Percentiles rank a stretch among this genome's conserved stretches.
Evolutionary conservation across 2,888 invertebrate species (phyloP).

Genomic region (Lumbricus terrestris): DNA sequence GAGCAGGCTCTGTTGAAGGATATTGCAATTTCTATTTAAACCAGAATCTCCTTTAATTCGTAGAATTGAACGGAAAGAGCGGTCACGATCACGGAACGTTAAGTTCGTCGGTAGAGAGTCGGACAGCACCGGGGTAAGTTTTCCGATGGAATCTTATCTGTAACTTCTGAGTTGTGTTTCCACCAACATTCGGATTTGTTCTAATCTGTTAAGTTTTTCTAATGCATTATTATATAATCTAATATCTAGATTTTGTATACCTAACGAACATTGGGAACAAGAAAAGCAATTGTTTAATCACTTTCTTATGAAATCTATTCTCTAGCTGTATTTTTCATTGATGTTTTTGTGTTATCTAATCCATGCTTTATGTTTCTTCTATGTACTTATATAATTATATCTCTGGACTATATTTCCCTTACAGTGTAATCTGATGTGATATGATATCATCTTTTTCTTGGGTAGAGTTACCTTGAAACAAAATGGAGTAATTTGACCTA

Average conservation of each 20-base stretch:
- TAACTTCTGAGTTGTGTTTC: not conserved
- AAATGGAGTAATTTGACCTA: not conserved
- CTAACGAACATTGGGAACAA: not conserved
- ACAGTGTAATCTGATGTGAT: not conserved
- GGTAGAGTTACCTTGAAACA: not conserved
- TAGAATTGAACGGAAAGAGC: conserved; percentile 85
- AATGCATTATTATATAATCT: not conserved
- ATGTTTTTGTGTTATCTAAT: not conserved
- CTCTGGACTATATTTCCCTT: not conserved
- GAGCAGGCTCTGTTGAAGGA: not conserved
- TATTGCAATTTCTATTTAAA: not conserved
- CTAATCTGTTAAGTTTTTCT: not conserved
- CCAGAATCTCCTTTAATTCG: not conserved
- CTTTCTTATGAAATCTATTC: not conserved
- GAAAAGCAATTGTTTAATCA: not conserved
- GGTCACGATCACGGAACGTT: conserved; percentile 92
- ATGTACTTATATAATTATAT: not conserved
- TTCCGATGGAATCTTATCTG: not conserved
- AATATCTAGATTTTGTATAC: not conserved
- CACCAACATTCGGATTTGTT: not conserved
- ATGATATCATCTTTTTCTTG: not conserved
- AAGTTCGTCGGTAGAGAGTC: conserved; percentile 72
- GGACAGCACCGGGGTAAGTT: conserved; percentile 33
- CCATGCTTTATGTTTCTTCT: not conserved
- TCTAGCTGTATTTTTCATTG: not conserved